Evolutionary conservation across 2,797 vertebrate genomes (phyloP).

Genomic region (Lophura swinhoii): DNA sequence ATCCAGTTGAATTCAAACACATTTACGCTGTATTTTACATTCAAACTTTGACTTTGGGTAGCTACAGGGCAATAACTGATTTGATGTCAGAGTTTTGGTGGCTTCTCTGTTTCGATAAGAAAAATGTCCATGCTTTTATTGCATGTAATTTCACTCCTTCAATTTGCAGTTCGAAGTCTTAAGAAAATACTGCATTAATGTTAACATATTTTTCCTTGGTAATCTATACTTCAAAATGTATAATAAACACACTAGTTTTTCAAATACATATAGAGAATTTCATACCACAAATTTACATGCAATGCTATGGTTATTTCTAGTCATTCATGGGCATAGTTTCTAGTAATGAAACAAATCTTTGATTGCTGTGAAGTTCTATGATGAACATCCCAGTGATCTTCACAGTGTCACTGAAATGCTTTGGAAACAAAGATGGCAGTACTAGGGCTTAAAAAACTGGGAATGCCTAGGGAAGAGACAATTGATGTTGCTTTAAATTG

Average conservation of each 20-base stretch:
- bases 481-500: not conserved
- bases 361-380: not conserved
- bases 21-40: not conserved
- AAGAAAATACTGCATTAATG: not conserved
- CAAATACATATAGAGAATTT: not conserved
- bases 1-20: not conserved
- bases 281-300: not conserved
- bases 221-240: not conserved
- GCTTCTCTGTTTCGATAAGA: not conserved
- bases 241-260: not conserved
- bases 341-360: not conserved
- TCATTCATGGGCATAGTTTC: not conserved
- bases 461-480: not conserved
- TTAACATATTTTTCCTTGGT: not conserved
- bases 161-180: not conserved
- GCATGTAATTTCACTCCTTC: not conserved
- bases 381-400: not conserved
- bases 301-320: not conserved
- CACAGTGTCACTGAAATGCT: not conserved
- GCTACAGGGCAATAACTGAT: not conserved
- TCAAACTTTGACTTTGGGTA: not conserved
- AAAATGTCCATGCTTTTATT: not conserved
- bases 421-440: not conserved
- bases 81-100: not conserved
- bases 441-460: not conserved